Percentiles rank a stretch among this genome's conserved stretches.
phyloP scores from a whole-genome alignment of 1,140 invertebrate genomes.

The Orussus abietinus region DNA sequence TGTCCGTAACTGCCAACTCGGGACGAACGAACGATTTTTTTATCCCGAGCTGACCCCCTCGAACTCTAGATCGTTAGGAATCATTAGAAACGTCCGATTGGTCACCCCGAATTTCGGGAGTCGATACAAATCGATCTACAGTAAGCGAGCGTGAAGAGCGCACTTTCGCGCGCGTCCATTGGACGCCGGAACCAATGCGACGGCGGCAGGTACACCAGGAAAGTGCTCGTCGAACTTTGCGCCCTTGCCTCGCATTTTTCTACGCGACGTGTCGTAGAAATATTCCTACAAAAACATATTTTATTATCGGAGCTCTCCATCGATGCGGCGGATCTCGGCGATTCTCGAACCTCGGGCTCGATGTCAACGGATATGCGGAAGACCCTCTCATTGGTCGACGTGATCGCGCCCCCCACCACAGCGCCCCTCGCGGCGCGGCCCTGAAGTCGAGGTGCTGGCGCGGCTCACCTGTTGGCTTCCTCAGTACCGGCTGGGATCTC shows the following conservation, averaged over 20 bases:
- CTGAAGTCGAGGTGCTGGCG: constrained; percentile 36
- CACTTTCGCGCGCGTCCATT: neutral
- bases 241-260: neutral
- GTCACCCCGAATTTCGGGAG: no score
- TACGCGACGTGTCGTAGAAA: neutral
- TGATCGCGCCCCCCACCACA: neutral
- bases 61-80: neutral
- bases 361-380: neutral
- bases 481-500: constrained; percentile 35
- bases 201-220: neutral
- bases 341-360: neutral
- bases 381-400: neutral
- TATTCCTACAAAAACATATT: neutral
- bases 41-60: neutral
- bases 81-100: neutral
- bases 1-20: neutral
- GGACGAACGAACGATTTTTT: neutral
- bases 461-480: constrained; percentile 41
- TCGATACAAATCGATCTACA: neutral
- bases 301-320: neutral
- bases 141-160: neutral
- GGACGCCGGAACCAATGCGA: neutral
- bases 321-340: neutral
- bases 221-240: neutral
- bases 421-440: constrained; percentile 24